phyloP scores from a whole-genome alignment of 2,113 vertebrate species.

The Tretioscincus oriximinensis region DNA sequence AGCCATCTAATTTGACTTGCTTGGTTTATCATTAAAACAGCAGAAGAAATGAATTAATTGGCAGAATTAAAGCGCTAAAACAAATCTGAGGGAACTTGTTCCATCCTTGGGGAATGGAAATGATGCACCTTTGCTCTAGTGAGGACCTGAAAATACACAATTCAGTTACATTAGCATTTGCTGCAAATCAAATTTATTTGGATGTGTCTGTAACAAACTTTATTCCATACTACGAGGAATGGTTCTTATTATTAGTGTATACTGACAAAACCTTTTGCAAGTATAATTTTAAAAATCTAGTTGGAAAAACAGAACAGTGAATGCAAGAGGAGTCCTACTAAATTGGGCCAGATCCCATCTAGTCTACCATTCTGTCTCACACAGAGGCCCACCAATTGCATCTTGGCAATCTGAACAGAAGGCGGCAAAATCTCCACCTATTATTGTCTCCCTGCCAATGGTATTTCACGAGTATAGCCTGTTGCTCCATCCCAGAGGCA shows the following conservation, averaged over 20 bases:
- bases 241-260: conserved; percentile 53
- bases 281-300: neutral
- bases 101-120: neutral
- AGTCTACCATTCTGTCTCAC: no score
- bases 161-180: conserved; percentile 69
- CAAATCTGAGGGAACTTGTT: neutral
- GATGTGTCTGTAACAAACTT: conserved; percentile 65
- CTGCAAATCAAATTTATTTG: conserved; percentile 57
- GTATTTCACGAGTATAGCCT: no score
- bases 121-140: conserved; percentile 62
- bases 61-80: conserved; percentile 61
- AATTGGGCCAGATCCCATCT: no score
- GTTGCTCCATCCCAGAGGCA: no score
- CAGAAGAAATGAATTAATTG: conserved; percentile 48
- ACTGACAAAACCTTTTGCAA: conserved; percentile 58
- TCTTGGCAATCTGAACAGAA: no score
- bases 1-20: conserved; percentile 63
- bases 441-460: no score
- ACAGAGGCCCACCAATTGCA: no score
- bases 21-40: conserved; percentile 66
- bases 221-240: conserved; percentile 59
- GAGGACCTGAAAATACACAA: conserved; percentile 67
- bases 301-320: neutral
- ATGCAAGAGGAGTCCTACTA: no score
- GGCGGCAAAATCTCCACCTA: no score